Percentiles rank a stretch among this genome's conserved stretches.
Conservation (phyloP, 2,888 invertebrate genomes). For the Drosophila testacea region DNA sequence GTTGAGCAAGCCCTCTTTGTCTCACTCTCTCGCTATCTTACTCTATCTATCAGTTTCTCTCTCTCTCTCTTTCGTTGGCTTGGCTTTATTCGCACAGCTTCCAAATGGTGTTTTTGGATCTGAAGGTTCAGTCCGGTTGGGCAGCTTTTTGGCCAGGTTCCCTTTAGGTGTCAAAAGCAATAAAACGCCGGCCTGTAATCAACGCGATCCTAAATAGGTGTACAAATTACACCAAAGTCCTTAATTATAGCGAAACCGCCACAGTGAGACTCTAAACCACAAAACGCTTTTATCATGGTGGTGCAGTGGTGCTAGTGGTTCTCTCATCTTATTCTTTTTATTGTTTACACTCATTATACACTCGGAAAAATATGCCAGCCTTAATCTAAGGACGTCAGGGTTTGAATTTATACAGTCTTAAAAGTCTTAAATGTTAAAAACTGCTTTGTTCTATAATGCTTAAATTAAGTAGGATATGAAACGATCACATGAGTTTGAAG, state of each 20-base stretch:
- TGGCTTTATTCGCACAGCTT: conserved; percentile 52
- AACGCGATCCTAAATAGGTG: conserved; percentile 85
- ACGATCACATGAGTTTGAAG: too few relatives aligned
- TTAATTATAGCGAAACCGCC: conserved; percentile 85
- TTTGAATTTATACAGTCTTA: too few relatives aligned
- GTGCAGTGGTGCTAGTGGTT: conserved; percentile 24
- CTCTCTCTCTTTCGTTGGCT: background rate
- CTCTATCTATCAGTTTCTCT: background rate
- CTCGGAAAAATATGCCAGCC: too few relatives aligned
- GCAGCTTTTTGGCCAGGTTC: conserved; percentile 59
- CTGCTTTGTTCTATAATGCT: too few relatives aligned
- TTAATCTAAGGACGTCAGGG: too few relatives aligned
- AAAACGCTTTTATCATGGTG: conserved; percentile 55
- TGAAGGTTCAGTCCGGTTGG: conserved; percentile 41
- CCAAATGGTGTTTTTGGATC: conserved; percentile 52
- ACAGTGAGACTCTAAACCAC: conserved; percentile 55
- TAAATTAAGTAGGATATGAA: too few relatives aligned
- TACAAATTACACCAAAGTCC: conserved; percentile 85
- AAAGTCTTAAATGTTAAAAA: too few relatives aligned
- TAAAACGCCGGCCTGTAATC: conserved; percentile 86
- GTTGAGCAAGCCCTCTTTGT: background rate
- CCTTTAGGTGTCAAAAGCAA: conserved; percentile 86
- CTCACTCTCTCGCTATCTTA: too few relatives aligned
- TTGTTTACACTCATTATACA: conserved; percentile 60
- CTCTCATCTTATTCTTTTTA: conserved; percentile 23